phyloP scores from a whole-genome alignment of 1,140 invertebrate genomes.

The Psilanteris sp. region DNA sequence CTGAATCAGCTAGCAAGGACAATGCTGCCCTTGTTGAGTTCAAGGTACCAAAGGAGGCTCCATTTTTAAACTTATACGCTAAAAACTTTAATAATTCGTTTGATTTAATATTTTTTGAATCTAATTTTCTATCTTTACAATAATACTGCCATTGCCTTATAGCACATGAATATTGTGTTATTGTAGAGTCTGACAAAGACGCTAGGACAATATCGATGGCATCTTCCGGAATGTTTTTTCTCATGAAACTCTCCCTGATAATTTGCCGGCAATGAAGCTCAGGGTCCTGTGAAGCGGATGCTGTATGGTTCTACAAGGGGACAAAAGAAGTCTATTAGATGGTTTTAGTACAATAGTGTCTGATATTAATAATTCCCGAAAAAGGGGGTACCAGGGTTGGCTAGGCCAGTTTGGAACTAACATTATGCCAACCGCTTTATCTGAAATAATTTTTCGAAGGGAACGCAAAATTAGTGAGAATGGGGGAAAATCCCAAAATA shows the following conservation, averaged over 20 bases:
- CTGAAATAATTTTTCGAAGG: not conserved
- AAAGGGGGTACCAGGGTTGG: not conserved
- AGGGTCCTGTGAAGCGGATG: conserved; percentile 14
- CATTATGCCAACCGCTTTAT: not conserved
- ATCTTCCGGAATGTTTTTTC: conserved; percentile 1
- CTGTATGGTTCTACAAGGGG: conserved; percentile 15
- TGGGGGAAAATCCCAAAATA: not conserved
- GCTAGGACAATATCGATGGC: conserved; percentile 1
- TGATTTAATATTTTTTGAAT: not conserved
- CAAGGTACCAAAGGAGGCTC: conserved; percentile 15
- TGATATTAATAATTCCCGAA: no score
- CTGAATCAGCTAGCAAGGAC: not conserved
- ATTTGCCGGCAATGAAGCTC: conserved; percentile 6
- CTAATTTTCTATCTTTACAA: not conserved
- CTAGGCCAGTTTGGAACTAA: not conserved
- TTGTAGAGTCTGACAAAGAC: not conserved
- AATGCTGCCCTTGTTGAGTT: conserved; percentile 21
- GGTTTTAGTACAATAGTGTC: no score
- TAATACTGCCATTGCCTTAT: not conserved
- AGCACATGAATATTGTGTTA: not conserved
- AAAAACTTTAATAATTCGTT: conserved; percentile 9
- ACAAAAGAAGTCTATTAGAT: conserved; percentile 12
- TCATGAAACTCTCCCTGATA: conserved; percentile 20
- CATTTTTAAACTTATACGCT: not conserved
- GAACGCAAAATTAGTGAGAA: not conserved